Conservation (phyloP, 2,113 vertebrate genomes). For the Addax nasomaculatus region DNA sequence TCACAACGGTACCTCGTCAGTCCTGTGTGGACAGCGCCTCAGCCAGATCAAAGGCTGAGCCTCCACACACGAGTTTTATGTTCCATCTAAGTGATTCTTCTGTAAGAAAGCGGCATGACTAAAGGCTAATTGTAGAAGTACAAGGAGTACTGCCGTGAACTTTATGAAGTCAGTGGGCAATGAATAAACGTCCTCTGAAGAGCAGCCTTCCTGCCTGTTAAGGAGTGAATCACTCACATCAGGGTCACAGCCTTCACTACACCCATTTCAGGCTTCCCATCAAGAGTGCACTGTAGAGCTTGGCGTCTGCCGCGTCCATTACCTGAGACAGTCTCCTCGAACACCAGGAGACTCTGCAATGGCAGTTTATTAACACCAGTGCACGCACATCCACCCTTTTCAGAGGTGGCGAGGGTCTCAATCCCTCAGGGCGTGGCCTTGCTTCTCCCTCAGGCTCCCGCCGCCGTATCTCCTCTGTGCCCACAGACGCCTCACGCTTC, state of each 20-base stretch:
- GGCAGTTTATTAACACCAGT: rapidly evolving
- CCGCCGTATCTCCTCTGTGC: neutral
- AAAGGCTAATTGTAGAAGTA: constrained; percentile 60
- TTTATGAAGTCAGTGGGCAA: constrained; percentile 27
- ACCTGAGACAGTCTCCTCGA: constrained; percentile 9
- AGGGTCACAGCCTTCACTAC: constrained; percentile 9
- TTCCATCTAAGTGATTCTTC: constrained; percentile 40
- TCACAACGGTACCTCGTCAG: constrained; percentile 35
- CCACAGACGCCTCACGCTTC: neutral
- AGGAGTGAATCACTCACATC: constrained; percentile 32
- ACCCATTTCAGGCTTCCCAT: neutral
- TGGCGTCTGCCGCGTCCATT: neutral
- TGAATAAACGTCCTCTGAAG: constrained; percentile 29
- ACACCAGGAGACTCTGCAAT: neutral
- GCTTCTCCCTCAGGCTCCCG: neutral
- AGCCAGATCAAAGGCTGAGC: constrained; percentile 52
- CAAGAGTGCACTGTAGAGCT: neutral
- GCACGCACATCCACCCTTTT: neutral
- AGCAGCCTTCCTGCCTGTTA: constrained; percentile 50
- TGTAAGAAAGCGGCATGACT: constrained; percentile 58
- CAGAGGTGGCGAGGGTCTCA: neutral
- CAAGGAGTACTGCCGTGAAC: neutral
- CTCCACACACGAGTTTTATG: constrained; percentile 29
- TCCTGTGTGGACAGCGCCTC: neutral
- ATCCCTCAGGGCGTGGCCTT: rapidly evolving